phyloP scores from a whole-genome alignment of 37 sponge, comb jelly and placozoan genomes.

The Chondrilla cf. caribensis region DNA sequence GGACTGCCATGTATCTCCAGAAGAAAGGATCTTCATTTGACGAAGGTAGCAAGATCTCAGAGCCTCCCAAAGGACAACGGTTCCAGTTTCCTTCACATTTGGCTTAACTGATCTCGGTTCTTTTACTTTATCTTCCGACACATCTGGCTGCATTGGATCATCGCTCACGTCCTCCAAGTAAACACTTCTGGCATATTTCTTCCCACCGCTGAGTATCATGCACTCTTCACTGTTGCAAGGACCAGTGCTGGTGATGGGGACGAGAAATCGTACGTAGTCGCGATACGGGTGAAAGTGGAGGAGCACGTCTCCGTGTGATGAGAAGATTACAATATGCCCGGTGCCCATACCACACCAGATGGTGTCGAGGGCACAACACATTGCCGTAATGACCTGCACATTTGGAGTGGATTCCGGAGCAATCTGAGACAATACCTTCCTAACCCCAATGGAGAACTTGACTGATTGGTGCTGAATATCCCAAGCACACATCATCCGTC shows the following conservation, averaged over 20 bases:
- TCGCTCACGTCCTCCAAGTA: slow-evolving; percentile 10
- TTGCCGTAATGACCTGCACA: slow-evolving; percentile 24
- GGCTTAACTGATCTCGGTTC: neutral
- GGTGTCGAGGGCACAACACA: slow-evolving; percentile 33
- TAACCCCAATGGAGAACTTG: slow-evolving; percentile 16
- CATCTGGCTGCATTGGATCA: neutral
- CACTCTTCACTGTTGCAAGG: neutral
- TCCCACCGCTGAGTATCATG: slow-evolving; percentile 37
- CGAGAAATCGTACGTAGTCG: slow-evolving; percentile 50
- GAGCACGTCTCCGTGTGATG: slow-evolving; percentile 12
- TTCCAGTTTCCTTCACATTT: slow-evolving; percentile 37
- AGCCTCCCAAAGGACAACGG: slow-evolving; percentile 66
- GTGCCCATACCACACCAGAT: slow-evolving; percentile 30
- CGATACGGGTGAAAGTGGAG: slow-evolving; percentile 46
- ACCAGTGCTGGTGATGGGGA: slow-evolving; percentile 13
- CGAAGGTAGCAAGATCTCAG: slow-evolving; percentile 39
- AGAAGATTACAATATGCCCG: slow-evolving; percentile 32
- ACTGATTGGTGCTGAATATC: neutral
- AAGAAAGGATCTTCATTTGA: slow-evolving; percentile 40
- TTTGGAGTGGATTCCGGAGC: neutral
- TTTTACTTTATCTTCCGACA: neutral
- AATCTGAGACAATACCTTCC: neutral
- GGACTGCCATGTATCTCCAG: slow-evolving; percentile 15
- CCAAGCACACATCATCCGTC: slow-evolving; percentile 26
- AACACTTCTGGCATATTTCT: neutral